phyloP scores from a whole-genome alignment of 2,888 invertebrate species.

The Eremobia ochroleuca region DNA sequence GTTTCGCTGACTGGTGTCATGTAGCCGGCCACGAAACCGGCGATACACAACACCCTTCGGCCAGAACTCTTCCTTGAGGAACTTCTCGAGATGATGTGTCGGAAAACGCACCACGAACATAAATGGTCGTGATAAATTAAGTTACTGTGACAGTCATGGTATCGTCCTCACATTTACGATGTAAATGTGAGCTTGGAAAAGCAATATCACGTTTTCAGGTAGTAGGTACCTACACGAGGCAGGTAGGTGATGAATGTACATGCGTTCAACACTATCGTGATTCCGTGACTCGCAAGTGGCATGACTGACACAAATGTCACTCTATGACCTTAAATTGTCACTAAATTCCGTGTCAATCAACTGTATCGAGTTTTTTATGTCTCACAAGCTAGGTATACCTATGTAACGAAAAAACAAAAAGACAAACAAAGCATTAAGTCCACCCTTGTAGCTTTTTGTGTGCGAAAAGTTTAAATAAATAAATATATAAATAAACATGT shows the following conservation, averaged over 20 bases:
- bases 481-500: no score
- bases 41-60: no score
- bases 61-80: no score
- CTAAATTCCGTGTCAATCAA: constrained; percentile 32
- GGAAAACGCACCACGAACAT: no score
- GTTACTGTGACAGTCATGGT: background rate
- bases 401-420: no score
- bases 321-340: constrained; percentile 15
- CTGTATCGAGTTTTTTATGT: background rate
- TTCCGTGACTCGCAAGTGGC: constrained; percentile 12
- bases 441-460: no score
- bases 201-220: constrained; percentile 6
- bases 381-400: no score
- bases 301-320: constrained; percentile 36
- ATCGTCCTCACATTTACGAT: background rate
- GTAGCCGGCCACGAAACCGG: no score
- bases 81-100: no score
- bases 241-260: background rate
- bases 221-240: background rate
- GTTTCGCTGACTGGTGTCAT: no score
- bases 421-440: no score
- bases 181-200: background rate
- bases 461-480: no score
- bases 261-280: constrained; percentile 18
- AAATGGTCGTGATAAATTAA: background rate